Evolutionary conservation across 2,888 invertebrate species (phyloP).

Genomic region (Scaptomyza flava): DNA sequence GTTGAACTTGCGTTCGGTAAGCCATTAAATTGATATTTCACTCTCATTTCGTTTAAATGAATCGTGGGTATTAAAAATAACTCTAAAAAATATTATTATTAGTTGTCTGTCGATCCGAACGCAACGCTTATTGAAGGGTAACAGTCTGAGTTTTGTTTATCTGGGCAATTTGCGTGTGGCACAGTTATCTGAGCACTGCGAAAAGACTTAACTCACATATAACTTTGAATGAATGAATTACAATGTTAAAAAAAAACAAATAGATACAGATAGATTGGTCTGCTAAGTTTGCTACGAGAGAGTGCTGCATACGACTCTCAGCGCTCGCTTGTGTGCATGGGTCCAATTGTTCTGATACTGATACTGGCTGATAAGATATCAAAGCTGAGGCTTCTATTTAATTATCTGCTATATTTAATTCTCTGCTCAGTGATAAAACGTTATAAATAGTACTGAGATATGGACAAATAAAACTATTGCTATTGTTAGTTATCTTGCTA

Average conservation of each 20-base stretch:
- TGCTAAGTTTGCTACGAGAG: too few relatives aligned
- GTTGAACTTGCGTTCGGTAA: neutral
- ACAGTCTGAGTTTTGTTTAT: slow-evolving; percentile 1
- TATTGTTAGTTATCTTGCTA: too few relatives aligned
- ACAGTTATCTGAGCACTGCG: neutral
- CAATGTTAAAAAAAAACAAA: neutral
- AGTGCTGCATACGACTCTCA: too few relatives aligned
- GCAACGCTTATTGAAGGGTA: neutral
- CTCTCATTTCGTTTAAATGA: neutral
- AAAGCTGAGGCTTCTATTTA: too few relatives aligned
- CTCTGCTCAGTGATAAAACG: too few relatives aligned
- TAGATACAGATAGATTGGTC: too few relatives aligned
- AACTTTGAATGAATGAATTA: neutral
- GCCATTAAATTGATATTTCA: neutral
- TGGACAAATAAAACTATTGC: too few relatives aligned
- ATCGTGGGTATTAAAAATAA: neutral
- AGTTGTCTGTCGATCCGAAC: neutral
- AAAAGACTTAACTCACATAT: neutral
- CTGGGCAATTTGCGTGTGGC: neutral
- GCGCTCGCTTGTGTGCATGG: too few relatives aligned
- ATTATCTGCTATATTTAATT: too few relatives aligned
- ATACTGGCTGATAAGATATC: too few relatives aligned
- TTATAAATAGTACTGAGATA: too few relatives aligned
- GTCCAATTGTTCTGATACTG: too few relatives aligned
- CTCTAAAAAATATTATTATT: neutral